phyloP scores from a whole-genome alignment of 2,888 invertebrate species.

The Malachius bipustulatus region DNA sequence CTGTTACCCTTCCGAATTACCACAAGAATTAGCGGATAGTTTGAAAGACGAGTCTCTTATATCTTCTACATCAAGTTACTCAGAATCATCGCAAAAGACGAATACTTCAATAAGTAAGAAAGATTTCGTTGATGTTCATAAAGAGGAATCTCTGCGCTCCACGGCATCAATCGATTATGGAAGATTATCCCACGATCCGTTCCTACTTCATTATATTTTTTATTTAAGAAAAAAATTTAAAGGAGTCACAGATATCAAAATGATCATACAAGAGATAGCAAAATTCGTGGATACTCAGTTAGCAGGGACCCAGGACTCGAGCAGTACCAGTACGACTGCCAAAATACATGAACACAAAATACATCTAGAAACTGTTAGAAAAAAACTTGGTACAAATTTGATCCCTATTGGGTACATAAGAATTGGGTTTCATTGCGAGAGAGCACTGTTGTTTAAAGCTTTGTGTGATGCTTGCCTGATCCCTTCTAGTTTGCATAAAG shows the following conservation, averaged over 20 bases:
- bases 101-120: slow-evolving; percentile 1
- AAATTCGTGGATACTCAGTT: slow-evolving; percentile 25
- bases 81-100: slow-evolving; percentile 5
- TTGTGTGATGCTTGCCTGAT: slow-evolving; percentile 42
- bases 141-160: not conserved
- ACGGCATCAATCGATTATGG: not conserved
- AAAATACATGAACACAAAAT: slow-evolving; percentile 25
- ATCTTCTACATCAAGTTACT: not conserved
- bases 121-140: not conserved
- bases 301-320: slow-evolving; percentile 25
- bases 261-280: slow-evolving; percentile 25
- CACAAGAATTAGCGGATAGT: slow-evolving; percentile 2
- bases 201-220: slow-evolving; percentile 22
- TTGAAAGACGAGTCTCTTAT: not conserved
- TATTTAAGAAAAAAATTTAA: slow-evolving; percentile 21
- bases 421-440: slow-evolving; percentile 40
- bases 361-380: slow-evolving; percentile 25
- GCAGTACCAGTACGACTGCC: too few species aligned
- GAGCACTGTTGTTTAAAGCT: slow-evolving; percentile 41
- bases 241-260: slow-evolving; percentile 10
- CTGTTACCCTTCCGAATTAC: slow-evolving; percentile 17
- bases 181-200: slow-evolving; percentile 20
- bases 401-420: slow-evolving; percentile 40
- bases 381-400: slow-evolving; percentile 35
- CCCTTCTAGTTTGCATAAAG: slow-evolving; percentile 37